Evolutionary conservation across 2,113 vertebrate genomes (phyloP), one percentile per base, ranked within the genome.

Genomic region (Leptodactylus fuscus): DNA sequence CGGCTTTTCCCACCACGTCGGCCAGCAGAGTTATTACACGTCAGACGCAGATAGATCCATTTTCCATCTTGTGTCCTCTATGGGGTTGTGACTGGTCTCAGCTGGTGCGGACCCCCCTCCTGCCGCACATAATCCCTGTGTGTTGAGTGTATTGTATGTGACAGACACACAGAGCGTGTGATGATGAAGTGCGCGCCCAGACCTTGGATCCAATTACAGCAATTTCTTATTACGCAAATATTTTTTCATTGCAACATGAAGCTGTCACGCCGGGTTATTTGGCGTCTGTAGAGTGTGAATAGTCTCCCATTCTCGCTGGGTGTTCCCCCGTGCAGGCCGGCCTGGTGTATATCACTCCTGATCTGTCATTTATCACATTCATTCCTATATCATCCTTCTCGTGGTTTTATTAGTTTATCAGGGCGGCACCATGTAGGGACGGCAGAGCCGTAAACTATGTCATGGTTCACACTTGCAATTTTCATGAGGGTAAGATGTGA

Each of bases 61-160:
- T 79, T 79, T 79, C 76, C 76, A 55, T 79, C 51, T 79, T 79
- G 38, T 18, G 15, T 6, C 29, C 12, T 58, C 20, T 36, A 10
- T 41, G 7, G 5, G 2, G 53, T 58, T 60, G 32, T 38, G 76
- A 58, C 20, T 11, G 36, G 51, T 41, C 48, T 36, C 76, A 79
- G 49, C 76, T 60, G 76, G 51, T 13, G 18, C 22, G 6, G 75
- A 48, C 24, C 1, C 48, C 16, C 11, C 70, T 74, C 4, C n/a
- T 18, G 12, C 44, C 10, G 16, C 32, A 51, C 5, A 51, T 49
- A 27, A 74, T 24, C 24, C 49, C 1, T 32, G 9, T 76, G 16
- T 29, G 46, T 44, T 76, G 48, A 76, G 73, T 49, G 13, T 16
- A 76, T 76, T 49, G 20, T 32, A 76, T 32, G 24, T 76, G 73